A percentile compares a stretch with the other conserved stretches of the same genome.
These are phyloP conservation scores for Nycticebus coucang DNA, from an alignment of 2,113 vertebrate genomes.

Conservation along the genomic window DNA sequence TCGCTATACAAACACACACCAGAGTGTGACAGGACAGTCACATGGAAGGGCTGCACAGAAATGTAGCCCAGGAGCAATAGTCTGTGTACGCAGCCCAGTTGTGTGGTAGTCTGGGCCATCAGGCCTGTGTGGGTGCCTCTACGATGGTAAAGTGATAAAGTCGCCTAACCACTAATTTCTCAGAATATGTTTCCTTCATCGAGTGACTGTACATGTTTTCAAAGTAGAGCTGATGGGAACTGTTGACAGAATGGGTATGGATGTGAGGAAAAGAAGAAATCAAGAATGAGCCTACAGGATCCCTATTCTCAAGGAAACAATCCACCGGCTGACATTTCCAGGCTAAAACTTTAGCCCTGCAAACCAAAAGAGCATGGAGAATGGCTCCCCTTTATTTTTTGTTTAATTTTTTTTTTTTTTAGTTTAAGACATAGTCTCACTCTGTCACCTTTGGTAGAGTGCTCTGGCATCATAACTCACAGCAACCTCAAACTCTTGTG, in stretches of 20 bases:
- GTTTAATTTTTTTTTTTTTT: no score
- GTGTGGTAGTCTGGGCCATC: no score
- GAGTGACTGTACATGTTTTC: neutral
- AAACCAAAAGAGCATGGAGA: neutral
- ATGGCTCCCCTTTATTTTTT: no score
- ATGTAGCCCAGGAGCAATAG: neutral
- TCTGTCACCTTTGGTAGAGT: no score
- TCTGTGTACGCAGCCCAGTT: no score
- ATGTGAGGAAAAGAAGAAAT: slow-evolving; percentile 11
- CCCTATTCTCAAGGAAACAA: neutral
- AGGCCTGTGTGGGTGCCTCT: neutral
- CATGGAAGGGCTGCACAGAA: neutral
- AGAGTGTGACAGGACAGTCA: neutral
- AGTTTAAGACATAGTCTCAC: no score
- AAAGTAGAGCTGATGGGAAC: neutral
- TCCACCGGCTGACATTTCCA: neutral
- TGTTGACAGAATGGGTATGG: neutral
- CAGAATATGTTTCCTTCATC: neutral
- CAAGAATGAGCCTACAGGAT: neutral
- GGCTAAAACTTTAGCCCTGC: neutral
- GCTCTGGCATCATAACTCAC: no score
- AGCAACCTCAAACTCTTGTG: no score
- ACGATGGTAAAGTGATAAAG: neutral
- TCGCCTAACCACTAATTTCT: neutral
- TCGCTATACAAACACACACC: neutral